Evolutionary conservation across 2,113 vertebrate genomes (phyloP).

Genomic region (Urocitellus parryii): DNA sequence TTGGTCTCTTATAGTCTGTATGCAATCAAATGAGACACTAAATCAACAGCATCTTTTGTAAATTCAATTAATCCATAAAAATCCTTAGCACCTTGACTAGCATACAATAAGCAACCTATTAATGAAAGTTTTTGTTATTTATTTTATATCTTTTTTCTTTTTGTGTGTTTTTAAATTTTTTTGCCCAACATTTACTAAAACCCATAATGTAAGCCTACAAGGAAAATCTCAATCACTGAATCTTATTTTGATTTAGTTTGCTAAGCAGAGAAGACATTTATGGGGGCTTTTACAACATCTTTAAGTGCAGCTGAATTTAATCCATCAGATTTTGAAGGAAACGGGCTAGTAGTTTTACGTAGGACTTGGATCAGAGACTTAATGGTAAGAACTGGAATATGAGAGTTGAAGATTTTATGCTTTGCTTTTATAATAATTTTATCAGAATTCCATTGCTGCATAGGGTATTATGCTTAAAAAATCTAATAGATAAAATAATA

Average conservation of each 20-base stretch:
- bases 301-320: neutral
- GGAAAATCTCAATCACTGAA: slow-evolving; percentile 26
- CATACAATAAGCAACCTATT: neutral
- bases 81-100: neutral
- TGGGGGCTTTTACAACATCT: neutral
- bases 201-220: neutral
- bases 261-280: neutral
- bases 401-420: neutral
- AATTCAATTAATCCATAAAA: slow-evolving; percentile 40
- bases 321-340: neutral
- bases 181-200: neutral
- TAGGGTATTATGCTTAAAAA: neutral
- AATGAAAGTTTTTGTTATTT: neutral
- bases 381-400: neutral
- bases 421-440: neutral
- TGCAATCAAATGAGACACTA: slow-evolving; percentile 19
- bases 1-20: neutral
- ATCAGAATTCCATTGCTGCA: neutral
- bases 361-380: neutral
- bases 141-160: neutral
- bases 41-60: neutral
- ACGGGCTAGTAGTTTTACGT: neutral
- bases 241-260: slow-evolving; percentile 3
- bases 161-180: neutral
- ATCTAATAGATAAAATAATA: neutral